phyloP scores from a whole-genome alignment of 2,888 invertebrate species.

The Neria commutata region DNA sequence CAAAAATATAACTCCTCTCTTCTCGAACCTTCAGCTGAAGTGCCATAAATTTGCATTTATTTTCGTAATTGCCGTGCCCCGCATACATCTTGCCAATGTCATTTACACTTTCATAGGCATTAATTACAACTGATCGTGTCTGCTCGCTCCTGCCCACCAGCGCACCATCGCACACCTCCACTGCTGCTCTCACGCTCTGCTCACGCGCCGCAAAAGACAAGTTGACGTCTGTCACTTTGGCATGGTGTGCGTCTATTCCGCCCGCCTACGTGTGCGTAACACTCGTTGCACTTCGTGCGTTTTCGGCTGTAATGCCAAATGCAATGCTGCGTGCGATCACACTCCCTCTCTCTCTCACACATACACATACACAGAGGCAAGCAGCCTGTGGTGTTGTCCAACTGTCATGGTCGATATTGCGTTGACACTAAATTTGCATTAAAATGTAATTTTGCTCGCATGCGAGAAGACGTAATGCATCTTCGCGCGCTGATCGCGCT shows the following conservation, averaged over 20 bases:
- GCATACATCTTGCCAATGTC: too few relatives aligned
- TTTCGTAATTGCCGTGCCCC: too few relatives aligned
- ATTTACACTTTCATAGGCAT: too few relatives aligned
- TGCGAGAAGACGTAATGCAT: conserved; percentile 44
- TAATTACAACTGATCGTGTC: not conserved
- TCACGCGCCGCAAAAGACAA: too few relatives aligned
- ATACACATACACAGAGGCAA: conserved; percentile 12
- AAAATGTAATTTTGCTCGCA: conserved; percentile 45
- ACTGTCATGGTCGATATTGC: conserved; percentile 55
- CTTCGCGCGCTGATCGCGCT: too few relatives aligned
- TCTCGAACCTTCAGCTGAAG: too few relatives aligned
- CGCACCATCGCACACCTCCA: too few relatives aligned
- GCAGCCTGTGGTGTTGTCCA: not conserved
- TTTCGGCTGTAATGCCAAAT: conserved; percentile 25
- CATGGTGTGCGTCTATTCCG: conserved; percentile 37
- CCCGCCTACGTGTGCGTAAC: conserved; percentile 54
- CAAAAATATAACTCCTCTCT: too few relatives aligned
- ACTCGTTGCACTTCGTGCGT: conserved; percentile 43
- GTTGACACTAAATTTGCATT: conserved; percentile 55
- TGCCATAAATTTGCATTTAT: too few relatives aligned
- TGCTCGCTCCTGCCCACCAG: not conserved
- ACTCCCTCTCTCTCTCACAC: conserved; percentile 38
- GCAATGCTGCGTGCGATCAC: conserved; percentile 26
- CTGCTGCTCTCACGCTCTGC: not conserved
- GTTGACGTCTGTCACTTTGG: conserved; percentile 25